These are phyloP conservation scores for Triplophysa siluroides DNA, from an alignment of 2,113 vertebrate species.

Conservation along the genomic window DNA sequence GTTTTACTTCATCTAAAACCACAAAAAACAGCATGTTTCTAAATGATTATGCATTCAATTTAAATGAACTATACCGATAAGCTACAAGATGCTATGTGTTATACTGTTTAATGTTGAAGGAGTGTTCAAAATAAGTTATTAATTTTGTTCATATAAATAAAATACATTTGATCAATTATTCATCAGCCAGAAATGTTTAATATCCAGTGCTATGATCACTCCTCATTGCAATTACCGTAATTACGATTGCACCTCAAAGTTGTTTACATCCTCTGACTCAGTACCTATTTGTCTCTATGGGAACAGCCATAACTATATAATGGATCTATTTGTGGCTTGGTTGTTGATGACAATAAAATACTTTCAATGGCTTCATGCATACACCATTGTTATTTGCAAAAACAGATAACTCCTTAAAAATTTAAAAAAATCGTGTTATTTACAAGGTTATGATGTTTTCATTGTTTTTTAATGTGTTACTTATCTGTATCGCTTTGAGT, in stretches of 20 bases:
- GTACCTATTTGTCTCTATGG: constrained; percentile 1
- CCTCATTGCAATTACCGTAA: not conserved
- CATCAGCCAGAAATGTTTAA: not conserved
- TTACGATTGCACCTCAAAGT: not conserved
- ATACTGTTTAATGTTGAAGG: not conserved
- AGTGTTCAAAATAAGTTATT: no score
- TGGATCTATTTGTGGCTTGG: not conserved
- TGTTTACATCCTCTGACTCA: not conserved
- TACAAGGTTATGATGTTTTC: no score
- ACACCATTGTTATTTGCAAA: no score
- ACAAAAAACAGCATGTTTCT: not conserved
- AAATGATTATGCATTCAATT: constrained; percentile 2
- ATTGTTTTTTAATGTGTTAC: no score
- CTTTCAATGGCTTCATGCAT: no score
- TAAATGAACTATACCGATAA: not conserved
- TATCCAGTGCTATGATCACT: not conserved
- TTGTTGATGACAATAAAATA: not conserved
- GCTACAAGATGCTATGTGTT: not conserved
- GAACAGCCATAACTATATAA: not conserved
- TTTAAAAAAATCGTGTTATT: no score
- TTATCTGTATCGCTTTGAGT: no score
- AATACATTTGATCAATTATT: not conserved
- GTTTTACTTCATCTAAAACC: constrained; percentile 14
- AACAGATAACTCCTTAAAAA: no score
- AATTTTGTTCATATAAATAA: not conserved